phyloP scores from a whole-genome alignment of 1,140 invertebrate genomes.

The Dendroctonus ponderosae region DNA sequence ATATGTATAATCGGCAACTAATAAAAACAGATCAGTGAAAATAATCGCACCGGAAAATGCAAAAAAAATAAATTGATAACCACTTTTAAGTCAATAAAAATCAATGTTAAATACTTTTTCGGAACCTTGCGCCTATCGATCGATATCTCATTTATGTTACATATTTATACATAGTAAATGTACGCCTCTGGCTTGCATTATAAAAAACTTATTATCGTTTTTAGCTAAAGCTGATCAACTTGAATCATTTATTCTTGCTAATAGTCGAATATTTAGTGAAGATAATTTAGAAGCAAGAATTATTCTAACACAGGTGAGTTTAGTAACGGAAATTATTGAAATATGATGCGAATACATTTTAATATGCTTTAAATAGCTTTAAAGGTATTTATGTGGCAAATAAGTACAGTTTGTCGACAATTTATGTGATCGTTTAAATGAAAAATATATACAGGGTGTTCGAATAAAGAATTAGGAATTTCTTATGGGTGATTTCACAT shows the following conservation, averaged over 20 bases:
- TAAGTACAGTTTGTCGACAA: neutral
- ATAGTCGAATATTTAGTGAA: neutral
- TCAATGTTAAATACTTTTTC: neutral
- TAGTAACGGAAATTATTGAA: constrained; percentile 9
- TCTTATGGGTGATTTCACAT: no score
- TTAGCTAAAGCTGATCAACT: constrained; percentile 16
- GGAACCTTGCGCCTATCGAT: neutral
- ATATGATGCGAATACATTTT: no score
- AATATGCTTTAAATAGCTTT: no score
- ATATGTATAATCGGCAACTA: neutral
- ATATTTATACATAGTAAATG: neutral
- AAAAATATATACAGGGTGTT: no score
- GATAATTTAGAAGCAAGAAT: constrained; percentile 18
- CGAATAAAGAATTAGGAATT: no score
- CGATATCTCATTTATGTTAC: neutral
- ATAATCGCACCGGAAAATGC: neutral
- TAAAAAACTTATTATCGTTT: constrained; percentile 6
- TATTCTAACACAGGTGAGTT: constrained; percentile 16
- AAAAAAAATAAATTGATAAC: neutral
- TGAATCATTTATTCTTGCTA: constrained; percentile 8
- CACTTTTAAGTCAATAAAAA: neutral
- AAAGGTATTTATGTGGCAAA: no score
- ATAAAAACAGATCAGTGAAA: neutral
- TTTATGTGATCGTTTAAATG: no score
- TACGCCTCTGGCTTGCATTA: neutral